phyloP scores from a whole-genome alignment of 2,797 vertebrate species.

The Myotis vivesi region DNA sequence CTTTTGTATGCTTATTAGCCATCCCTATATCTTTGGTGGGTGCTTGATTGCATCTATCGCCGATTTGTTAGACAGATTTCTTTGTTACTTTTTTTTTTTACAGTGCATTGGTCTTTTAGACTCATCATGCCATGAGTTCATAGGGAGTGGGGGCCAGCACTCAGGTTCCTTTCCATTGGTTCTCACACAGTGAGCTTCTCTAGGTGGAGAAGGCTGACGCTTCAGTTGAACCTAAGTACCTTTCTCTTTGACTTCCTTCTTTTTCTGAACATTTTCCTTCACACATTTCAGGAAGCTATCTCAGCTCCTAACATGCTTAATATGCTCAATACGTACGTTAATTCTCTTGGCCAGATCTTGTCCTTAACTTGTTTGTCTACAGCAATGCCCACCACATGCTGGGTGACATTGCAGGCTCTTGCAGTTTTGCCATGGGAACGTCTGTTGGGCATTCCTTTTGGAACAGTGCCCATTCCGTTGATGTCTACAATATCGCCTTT shows the following conservation, averaged over 20 bases:
- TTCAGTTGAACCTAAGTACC: no score
- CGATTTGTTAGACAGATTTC: background rate
- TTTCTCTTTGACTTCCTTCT: no score
- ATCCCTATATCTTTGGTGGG: background rate
- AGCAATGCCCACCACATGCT: background rate
- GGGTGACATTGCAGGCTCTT: background rate
- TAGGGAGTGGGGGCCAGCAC: background rate
- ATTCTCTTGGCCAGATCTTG: background rate
- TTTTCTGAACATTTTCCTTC: no score
- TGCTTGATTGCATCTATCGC: background rate
- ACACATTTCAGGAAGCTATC: background rate
- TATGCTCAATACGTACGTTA: background rate
- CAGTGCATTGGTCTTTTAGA: background rate
- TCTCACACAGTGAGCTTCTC: no score
- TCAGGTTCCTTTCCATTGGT: no score
- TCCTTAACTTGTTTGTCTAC: background rate
- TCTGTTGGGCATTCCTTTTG: background rate
- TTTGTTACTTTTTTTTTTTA: background rate
- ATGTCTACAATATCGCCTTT: background rate
- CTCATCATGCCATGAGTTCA: background rate
- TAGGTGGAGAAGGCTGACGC: no score
- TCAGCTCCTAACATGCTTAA: background rate
- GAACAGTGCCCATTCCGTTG: no score
- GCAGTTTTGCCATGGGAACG: background rate
- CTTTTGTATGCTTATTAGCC: slow-evolving; percentile 1